A percentile compares a stretch with the other conserved stretches of the same genome.
Evolutionary conservation across 2,888 invertebrate genomes (phyloP).

Genomic region (Nephrotoma flavescens): DNA sequence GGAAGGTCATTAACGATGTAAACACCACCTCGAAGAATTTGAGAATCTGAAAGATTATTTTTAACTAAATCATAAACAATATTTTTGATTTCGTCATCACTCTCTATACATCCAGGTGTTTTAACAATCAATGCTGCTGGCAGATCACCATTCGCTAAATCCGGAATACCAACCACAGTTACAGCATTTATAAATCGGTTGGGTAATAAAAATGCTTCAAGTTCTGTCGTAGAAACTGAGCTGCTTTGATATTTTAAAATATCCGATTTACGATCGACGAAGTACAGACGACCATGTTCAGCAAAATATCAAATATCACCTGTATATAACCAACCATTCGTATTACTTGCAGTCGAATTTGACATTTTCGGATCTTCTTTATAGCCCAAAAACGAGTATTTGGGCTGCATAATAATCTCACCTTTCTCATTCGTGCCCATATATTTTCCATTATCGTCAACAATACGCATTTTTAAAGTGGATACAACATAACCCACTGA

Average conservation of each 20-base stretch:
- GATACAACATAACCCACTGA: too few relatives aligned
- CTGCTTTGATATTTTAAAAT: constrained; percentile 23
- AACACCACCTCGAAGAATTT: constrained; percentile 7
- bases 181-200: neutral
- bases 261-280: constrained; percentile 23
- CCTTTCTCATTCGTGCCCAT: neutral
- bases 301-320: constrained; percentile 31
- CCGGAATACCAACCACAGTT: constrained; percentile 2
- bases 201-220: constrained; percentile 20
- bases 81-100: constrained; percentile 9
- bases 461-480: neutral
- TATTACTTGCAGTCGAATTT: constrained; percentile 19
- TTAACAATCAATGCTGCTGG: neutral
- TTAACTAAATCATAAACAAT: neutral
- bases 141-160: neutral
- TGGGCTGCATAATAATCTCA: neutral
- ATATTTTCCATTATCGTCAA: neutral
- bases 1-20: constrained; percentile 7
- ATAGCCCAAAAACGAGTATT: neutral
- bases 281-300: constrained; percentile 22
- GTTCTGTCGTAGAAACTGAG: constrained; percentile 22
- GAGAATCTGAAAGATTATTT: neutral
- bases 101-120: neutral
- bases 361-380: constrained; percentile 14
- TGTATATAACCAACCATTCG: constrained; percentile 27